A percentile compares a stretch with the other conserved stretches of the same genome.
These are phyloP conservation scores for Hetaerina titia DNA, from an alignment of 2,888 invertebrate species.

Conservation along the genomic window DNA sequence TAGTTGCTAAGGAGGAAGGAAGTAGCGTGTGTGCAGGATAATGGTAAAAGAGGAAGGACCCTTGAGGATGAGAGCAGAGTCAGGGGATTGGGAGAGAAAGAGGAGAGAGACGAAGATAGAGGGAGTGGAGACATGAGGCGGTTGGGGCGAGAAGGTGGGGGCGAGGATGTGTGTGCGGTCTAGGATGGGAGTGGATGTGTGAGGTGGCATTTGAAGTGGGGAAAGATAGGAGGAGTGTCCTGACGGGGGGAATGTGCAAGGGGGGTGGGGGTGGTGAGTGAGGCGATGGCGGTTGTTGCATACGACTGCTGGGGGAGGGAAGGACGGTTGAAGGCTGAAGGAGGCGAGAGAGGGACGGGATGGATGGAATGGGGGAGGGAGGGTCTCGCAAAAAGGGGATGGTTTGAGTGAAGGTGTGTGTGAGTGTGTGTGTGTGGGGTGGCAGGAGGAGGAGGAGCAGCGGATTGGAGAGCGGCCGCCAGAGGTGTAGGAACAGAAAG, in stretches of 20 bases:
- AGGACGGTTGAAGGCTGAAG: constrained; percentile 29
- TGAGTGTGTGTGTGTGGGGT: not conserved
- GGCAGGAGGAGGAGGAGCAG: not conserved
- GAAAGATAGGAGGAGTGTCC: not conserved
- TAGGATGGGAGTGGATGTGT: not conserved
- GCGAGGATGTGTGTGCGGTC: not conserved
- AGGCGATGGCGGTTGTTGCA: not conserved
- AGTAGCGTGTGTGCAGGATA: not conserved
- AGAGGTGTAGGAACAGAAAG: not conserved
- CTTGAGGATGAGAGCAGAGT: not conserved
- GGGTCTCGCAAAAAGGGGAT: constrained; percentile 18
- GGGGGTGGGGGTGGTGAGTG: not conserved
- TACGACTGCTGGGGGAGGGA: not conserved
- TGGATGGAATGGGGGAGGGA: not conserved
- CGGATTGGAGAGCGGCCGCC: not conserved
- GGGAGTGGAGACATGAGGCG: not conserved
- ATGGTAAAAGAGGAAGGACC: not conserved
- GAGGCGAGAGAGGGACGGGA: not conserved
- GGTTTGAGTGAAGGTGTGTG: not conserved
- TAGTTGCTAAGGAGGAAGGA: not conserved
- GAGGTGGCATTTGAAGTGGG: no score
- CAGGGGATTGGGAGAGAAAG: not conserved
- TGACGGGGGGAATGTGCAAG: constrained; percentile 16
- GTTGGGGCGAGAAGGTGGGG: not conserved
- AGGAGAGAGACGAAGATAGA: not conserved